Evolutionary conservation across 2,113 vertebrate genomes (phyloP), one percentile per base, ranked within the genome.

Genomic region (Austrofundulus limnaeus): DNA sequence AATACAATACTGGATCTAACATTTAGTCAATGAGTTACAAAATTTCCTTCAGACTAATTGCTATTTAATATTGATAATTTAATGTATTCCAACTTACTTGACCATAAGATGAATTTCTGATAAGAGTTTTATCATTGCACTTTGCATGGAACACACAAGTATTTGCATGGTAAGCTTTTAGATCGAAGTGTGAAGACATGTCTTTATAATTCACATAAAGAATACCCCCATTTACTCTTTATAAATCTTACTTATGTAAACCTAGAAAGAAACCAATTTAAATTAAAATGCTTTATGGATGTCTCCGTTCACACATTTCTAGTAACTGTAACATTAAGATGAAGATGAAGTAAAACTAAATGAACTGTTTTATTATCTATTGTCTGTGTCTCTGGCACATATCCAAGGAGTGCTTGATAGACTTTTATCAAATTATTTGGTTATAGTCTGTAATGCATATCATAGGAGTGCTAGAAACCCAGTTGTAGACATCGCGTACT

Each of bases 401-500:
- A 34, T 34, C 10, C 31, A 71, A 64, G 17, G 13, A 64, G 28
- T 41, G 23, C 11, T 61, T 39, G 74, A 69, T 76, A 71, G 58
- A 21, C 28, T 73, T 80, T 70, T 38, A 28, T 73, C 11, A 51
- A 38, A 43, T 23, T 67, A 64, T 68, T 61, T 59, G 59, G 20
- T 56, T 55, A 64, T 53, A 65, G 59, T 34, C 43, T 58, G 61
- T 49, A 34, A 69, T 46, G 39, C 6, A 53, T 72, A 78, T 80
- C 67, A 80, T 70, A 80, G 69, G 52, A 56, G 24, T 41, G 19
- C 57, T 5, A 69, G 51, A 45, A 64, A 28, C 14, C 6, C 56
- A 60, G 28, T 78, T 51, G 48, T 28, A 75, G 78, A 81, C 72
- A 71, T 77, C 83, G 61, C 42, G 51, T 54, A 10, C 37, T 20